Evolutionary conservation across 2,113 vertebrate genomes (phyloP).

Genomic region (Campylomormyrus numenius): DNA sequence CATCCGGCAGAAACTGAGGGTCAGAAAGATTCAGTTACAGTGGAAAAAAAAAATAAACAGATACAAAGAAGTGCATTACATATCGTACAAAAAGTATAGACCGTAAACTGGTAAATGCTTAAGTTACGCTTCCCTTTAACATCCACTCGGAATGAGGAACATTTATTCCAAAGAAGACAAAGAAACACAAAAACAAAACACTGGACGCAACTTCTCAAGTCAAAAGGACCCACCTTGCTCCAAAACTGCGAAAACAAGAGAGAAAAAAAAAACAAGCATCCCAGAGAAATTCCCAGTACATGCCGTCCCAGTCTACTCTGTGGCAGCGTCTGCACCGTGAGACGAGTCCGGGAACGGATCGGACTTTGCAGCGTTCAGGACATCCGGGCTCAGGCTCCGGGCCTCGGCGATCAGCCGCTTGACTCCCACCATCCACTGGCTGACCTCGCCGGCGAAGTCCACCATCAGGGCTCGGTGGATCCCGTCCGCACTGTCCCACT

Average conservation of each 20-base stretch:
- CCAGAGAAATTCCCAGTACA: not conserved
- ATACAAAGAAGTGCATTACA: not conserved
- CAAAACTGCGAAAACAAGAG: no score
- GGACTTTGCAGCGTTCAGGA: fast-evolving
- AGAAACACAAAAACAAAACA: not conserved
- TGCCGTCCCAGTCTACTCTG: not conserved
- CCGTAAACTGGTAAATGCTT: not conserved
- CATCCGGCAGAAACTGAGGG: not conserved
- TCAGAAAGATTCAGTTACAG: not conserved
- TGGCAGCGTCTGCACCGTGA: not conserved
- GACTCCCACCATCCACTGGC: slow-evolving; percentile 93
- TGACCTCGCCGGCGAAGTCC: slow-evolving; percentile 87
- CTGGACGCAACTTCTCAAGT: not conserved
- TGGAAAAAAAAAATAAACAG: not conserved
- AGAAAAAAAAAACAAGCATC: not conserved
- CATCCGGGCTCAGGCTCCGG: slow-evolving; percentile 54
- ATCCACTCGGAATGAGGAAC: not conserved
- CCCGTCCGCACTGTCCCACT: slow-evolving; percentile 81
- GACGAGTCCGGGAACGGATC: not conserved
- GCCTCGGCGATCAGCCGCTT: slow-evolving; percentile 86
- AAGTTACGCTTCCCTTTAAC: not conserved
- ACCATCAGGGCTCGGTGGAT: slow-evolving; percentile 89
- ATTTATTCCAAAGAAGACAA: not conserved
- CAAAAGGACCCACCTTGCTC: not conserved
- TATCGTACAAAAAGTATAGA: not conserved